phyloP scores from a whole-genome alignment of 2,888 invertebrate species.

The Eupelmus urozonus region DNA sequence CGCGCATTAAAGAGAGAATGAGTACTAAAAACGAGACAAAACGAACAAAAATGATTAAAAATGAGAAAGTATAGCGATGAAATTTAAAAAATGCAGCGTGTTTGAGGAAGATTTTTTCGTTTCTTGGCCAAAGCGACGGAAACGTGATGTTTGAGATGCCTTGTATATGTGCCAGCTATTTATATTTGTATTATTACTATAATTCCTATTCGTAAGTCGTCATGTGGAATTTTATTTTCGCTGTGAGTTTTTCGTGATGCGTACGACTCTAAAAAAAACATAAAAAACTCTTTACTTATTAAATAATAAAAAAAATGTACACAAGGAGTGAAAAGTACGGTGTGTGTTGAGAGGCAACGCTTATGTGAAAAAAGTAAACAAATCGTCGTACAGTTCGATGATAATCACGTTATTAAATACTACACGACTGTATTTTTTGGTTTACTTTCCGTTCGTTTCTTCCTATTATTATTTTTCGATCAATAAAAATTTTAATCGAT shows the following conservation, averaged over 20 bases:
- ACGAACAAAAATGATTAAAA: slow-evolving; percentile 24
- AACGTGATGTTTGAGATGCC: slow-evolving; percentile 73
- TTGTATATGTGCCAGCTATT: slow-evolving; percentile 75
- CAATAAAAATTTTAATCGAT: slow-evolving; percentile 53
- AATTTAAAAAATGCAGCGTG: slow-evolving; percentile 44
- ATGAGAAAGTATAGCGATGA: slow-evolving; percentile 53
- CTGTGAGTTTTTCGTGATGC: slow-evolving; percentile 63
- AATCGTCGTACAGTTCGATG: slow-evolving; percentile 46
- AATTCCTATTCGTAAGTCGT: slow-evolving; percentile 66
- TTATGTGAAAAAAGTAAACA: slow-evolving; percentile 44
- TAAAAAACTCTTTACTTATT: slow-evolving; percentile 20
- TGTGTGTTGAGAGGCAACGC: slow-evolving; percentile 40
- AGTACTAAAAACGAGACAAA: slow-evolving; percentile 29
- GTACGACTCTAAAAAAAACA: slow-evolving; percentile 51
- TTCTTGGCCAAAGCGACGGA: slow-evolving; percentile 59
- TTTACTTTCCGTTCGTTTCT: slow-evolving; percentile 25
- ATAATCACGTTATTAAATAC: slow-evolving; percentile 55
- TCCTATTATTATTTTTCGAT: slow-evolving; percentile 32
- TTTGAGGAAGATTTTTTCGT: slow-evolving; percentile 56
- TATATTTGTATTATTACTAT: slow-evolving; percentile 69
- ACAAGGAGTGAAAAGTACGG: slow-evolving; percentile 51
- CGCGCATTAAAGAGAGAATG: slow-evolving; percentile 42
- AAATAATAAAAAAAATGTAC: slow-evolving; percentile 20
- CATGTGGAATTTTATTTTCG: slow-evolving; percentile 66
- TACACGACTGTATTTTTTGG: slow-evolving; percentile 49